Evolutionary conservation across 2,888 invertebrate genomes (phyloP).

Genomic region (Ichneumoninae sp.): DNA sequence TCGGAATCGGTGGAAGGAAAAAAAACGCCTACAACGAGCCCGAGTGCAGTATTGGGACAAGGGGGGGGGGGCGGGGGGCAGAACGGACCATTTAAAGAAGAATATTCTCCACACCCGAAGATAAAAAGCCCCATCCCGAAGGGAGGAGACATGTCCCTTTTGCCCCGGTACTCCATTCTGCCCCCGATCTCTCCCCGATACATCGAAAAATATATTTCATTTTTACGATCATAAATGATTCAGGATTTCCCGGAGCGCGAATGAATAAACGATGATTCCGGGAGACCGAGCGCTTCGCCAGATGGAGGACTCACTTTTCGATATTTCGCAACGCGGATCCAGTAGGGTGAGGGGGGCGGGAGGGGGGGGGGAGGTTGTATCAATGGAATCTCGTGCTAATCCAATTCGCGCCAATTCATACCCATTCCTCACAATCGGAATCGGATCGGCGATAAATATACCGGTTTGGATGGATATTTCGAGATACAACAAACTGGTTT

Average conservation of each 20-base stretch:
- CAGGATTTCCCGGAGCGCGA: slow-evolving; percentile 38
- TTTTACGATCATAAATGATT: slow-evolving; percentile 58
- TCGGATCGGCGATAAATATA: slow-evolving; percentile 1
- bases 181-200: not conserved
- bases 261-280: slow-evolving; percentile 61
- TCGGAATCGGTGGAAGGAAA: not conserved
- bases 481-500: slow-evolving; percentile 54
- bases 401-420: slow-evolving; percentile 46
- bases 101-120: too few species aligned
- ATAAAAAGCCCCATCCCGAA: not conserved
- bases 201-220: slow-evolving; percentile 45
- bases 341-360: not conserved
- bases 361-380: slow-evolving; percentile 18
- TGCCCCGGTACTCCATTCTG: not conserved
- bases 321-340: slow-evolving; percentile 37
- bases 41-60: not conserved
- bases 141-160: not conserved
- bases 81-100: too few species aligned
- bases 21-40: not conserved
- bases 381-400: slow-evolving; percentile 53
- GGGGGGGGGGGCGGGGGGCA: too few species aligned
- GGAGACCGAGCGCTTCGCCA: slow-evolving; percentile 13
- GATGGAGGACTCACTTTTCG: slow-evolving; percentile 26
- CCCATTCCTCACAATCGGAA: slow-evolving; percentile 6
- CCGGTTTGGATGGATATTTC: not conserved